Base-by-base conservation (phyloP, 2,888 invertebrate species). In the Lycocerus yunnanus region DNA sequence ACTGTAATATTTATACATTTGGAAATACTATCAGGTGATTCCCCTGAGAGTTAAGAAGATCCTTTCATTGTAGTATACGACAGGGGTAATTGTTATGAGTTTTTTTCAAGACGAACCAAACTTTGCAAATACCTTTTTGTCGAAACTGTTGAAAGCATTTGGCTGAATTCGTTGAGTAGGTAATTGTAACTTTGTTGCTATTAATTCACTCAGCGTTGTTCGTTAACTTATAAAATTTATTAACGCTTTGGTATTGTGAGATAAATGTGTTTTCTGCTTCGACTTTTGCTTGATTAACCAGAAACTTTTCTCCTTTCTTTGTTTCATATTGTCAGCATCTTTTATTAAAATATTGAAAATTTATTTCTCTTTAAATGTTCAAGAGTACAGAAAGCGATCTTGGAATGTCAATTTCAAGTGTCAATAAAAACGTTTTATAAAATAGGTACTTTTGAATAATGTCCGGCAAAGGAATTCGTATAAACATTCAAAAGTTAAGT, bases 161-260 rank as follows among this genome's bases (percentile, higher is more conserved):
- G 63, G 66, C 71, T 60, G 65, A 69, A 73, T 72, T 76, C 70
- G 69, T 66, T 69, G 15, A 69, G 67, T 76, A 78, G 76, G 27
- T 13, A 13, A 27, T 78, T 72, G 76, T 67, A 76, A 76, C 66
- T 76, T 76, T 71, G 74, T 70, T 72, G 74, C 72, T 74, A 43
- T 72, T 74, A 74, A 77, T 73, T 75, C 71, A 75, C 68, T 73
- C 68, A 61, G 68, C 73, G 71, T 67, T 73, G 65, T 43, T 43
- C 43, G 69, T 69, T 74, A 66, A 68, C 67, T 27, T 63, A 61
- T 66, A 60, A 72, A 72, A 75, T 75, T 72, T 75, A 72, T 72
- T 75, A 75, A 72, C 74, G 61, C 69, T 24, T 71, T 69, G 71
- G 69, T 71, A 69, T 43, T 69, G 63, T 21, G 66, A 74, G 74